These are phyloP conservation scores for Bradysia coprophila DNA, from an alignment of 1,140 invertebrate species.

Conservation along the genomic window DNA sequence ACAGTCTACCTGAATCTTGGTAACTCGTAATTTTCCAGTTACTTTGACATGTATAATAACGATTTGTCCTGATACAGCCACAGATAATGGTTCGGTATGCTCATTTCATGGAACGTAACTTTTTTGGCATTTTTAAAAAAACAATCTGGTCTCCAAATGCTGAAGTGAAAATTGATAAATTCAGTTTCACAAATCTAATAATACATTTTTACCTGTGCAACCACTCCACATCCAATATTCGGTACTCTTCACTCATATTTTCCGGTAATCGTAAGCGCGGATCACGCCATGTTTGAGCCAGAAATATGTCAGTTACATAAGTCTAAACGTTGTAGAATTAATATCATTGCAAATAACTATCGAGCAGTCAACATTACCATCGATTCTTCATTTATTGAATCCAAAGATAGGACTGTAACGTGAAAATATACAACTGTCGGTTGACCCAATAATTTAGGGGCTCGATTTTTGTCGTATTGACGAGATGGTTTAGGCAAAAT, in stretches of 20 bases:
- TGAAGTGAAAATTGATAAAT: too few relatives aligned
- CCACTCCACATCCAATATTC: constrained; percentile 79
- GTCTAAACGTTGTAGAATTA: constrained; percentile 60
- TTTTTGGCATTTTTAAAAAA: constrained; percentile 89
- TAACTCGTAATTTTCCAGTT: constrained; percentile 19
- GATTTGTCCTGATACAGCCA: constrained; percentile 85
- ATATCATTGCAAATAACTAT: too few relatives aligned
- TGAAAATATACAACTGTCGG: constrained; percentile 77
- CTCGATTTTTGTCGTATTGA: constrained; percentile 76
- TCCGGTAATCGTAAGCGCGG: constrained; percentile 65
- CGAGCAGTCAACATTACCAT: constrained; percentile 42
- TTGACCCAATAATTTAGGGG: constrained; percentile 65
- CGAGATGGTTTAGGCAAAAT: constrained; percentile 68
- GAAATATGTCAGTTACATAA: constrained; percentile 80
- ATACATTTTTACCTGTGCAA: too few relatives aligned
- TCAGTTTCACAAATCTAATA: too few relatives aligned
- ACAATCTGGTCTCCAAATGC: constrained; percentile 78
- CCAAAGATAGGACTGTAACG: constrained; percentile 69
- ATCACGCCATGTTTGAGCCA: constrained; percentile 82
- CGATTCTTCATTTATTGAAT: constrained; percentile 83
- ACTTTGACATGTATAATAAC: constrained; percentile 81
- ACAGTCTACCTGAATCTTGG: not conserved
- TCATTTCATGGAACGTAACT: constrained; percentile 87
- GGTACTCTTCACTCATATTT: constrained; percentile 83
- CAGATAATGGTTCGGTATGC: constrained; percentile 81